Evolutionary conservation across 1,140 invertebrate species (phyloP).

Genomic region (Drosophila subpulchrella): DNA sequence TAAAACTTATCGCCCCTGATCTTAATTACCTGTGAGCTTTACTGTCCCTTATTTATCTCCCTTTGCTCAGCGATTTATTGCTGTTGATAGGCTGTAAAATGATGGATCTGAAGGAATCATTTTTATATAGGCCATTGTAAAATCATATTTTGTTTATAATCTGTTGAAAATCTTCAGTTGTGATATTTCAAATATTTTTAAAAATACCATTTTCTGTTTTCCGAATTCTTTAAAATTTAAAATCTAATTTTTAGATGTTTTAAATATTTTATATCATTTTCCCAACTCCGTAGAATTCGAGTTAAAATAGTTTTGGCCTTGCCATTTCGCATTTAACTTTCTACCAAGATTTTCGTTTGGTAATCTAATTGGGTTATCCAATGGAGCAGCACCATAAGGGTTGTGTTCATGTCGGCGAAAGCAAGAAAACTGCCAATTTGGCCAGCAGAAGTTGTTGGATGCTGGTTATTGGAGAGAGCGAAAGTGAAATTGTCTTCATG

Average conservation of each 20-base stretch:
- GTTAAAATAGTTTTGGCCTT: not conserved
- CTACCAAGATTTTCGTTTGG: not conserved
- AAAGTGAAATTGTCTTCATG: slow-evolving; percentile 33
- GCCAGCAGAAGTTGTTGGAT: slow-evolving; percentile 20
- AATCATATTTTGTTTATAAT: too few species aligned
- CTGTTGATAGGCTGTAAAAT: not conserved
- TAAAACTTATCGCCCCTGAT: slow-evolving; percentile 59
- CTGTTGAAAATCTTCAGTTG: too few species aligned
- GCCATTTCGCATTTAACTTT: not conserved
- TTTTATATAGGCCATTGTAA: too few species aligned
- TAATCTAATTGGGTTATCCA: slow-evolving; percentile 37
- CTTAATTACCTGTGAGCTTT: slow-evolving; percentile 53
- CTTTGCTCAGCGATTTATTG: slow-evolving; percentile 6
- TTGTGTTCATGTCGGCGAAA: slow-evolving; percentile 29
- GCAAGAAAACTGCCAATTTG: slow-evolving; percentile 43
- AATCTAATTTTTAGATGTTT: too few species aligned
- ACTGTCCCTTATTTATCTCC: slow-evolving; percentile 13
- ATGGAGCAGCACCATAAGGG: slow-evolving; percentile 25
- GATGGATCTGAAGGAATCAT: not conserved
- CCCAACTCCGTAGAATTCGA: not conserved
- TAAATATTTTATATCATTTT: too few species aligned
- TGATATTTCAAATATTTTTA: too few species aligned
- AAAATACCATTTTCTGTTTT: too few species aligned
- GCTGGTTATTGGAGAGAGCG: slow-evolving; percentile 21
- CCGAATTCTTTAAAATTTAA: too few species aligned